Evolutionary conservation across 2,113 vertebrate genomes (phyloP).

Genomic region (Callopanchax toddi): DNA sequence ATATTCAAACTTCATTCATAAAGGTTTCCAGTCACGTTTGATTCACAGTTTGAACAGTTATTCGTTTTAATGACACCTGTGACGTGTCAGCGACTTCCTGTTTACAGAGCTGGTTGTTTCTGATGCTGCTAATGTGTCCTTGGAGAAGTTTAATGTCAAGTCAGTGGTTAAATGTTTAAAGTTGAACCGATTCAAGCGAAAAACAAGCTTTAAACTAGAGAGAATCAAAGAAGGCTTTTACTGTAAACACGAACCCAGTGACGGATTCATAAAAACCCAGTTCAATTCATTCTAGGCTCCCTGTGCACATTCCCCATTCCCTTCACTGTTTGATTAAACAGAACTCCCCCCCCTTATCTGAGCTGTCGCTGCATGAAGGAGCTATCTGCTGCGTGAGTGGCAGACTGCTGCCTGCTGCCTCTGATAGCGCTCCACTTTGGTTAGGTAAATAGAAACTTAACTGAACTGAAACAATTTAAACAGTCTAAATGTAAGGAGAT

Average conservation of each 20-base stretch:
- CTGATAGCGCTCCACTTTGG: slow-evolving; percentile 71
- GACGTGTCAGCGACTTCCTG: background rate
- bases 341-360: slow-evolving; percentile 60
- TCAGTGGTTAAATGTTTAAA: background rate
- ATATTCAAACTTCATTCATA: too few species aligned
- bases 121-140: too few species aligned
- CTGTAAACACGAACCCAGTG: slow-evolving; percentile 8
- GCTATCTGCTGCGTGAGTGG: slow-evolving; percentile 70
- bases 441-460: slow-evolving; percentile 76
- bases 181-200: background rate
- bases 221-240: slow-evolving; percentile 8
- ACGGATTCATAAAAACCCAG: slow-evolving; percentile 14
- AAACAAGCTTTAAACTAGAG: background rate
- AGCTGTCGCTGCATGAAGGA: slow-evolving; percentile 69
- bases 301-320: slow-evolving; percentile 41
- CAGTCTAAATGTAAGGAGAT: slow-evolving; percentile 76
- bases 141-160: background rate
- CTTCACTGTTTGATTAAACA: slow-evolving; percentile 68
- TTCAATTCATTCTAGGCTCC: slow-evolving; percentile 25
- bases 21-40: too few species aligned
- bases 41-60: too few species aligned
- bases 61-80: background rate
- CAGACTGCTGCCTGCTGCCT: slow-evolving; percentile 60
- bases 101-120: background rate
- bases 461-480: slow-evolving; percentile 79